Base-by-base conservation (phyloP, 2,888 invertebrate species). In the Eupsilia transversa region DNA sequence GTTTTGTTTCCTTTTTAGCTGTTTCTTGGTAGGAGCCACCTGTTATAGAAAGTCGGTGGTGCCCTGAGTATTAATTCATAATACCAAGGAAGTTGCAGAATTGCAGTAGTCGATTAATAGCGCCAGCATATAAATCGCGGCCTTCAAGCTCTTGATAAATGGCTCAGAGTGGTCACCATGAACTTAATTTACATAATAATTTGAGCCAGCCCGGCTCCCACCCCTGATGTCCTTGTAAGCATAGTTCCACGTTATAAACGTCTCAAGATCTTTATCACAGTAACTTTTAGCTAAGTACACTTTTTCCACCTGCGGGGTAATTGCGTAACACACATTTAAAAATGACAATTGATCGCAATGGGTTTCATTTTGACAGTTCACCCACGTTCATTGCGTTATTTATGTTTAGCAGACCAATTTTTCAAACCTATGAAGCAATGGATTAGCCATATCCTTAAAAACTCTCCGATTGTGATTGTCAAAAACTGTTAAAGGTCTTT, bases 141-240 rank as follows among this genome's bases (percentile, higher is more conserved):
- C 84, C 81, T 83, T 49, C 46, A 66, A 71, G 35, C 3, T 43
- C 57, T 65, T 74, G 64, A 74, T 70, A 73, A 73, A 81, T 68
- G 67, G 61, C 70, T 68, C 41, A 12, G 38, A 43, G 57, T 65
- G 74, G 81, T 83, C 81, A 72, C 67, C 74, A 65, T 79, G 68
- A 83, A 83, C 73, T 68, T 74, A 79, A 57, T 74, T 61, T 61
- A 72, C 67, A 80, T 79, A 57, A 14, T 78, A 83, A 67, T 79
- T 72, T 63, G 66, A 66, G 69, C 60, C 57, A 57, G 61, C 41
- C 43, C 46, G 17, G 60, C 54, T 54, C 10, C 52, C 33, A 56
- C 61, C 43, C 52, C 38, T 49, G 60, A 79, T 83, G 81, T 79
- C 81, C 74, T 82, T 83, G 80, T 60, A 27, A 46, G 54, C 38